Evolutionary conservation across 2,888 invertebrate genomes (phyloP), one percentile per base, ranked within the genome.

Genomic region (Oasisia sp.): DNA sequence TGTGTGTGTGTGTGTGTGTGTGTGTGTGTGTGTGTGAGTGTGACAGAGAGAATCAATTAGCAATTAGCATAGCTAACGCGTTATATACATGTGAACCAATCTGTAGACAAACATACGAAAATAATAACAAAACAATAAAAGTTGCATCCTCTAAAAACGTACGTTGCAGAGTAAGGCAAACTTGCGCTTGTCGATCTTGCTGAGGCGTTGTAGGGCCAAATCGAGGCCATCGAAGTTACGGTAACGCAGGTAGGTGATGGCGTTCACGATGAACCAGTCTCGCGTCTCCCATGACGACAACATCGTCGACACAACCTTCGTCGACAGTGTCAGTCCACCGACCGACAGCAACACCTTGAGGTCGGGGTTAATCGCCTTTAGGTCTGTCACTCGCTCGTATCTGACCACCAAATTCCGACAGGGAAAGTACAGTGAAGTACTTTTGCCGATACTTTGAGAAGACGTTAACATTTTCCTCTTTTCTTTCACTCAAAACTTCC

Each of bases 181-280:
- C 45, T 91, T 91, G 32, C 32, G 44, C 27, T 91, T 91, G 44
- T 91, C 91, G 32, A 3, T 32, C n/a, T 14, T 32, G 91, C 45
- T n/a, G 45, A 91, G 50, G 32, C 91, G 45, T 27, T 91, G 50
- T 14, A 91, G 50, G 8, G 44, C 32, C 12, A 91, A 14, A n/a
- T 91, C 91, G 3, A 91, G 50, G 5, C 91, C 91, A n/a, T 91
- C 91, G 32, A 91, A 44, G 50, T 91, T 91, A 44, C 44, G 91
- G 27, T 44, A 50, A 12, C 91, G 44, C 8, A 91, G 32, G 56
- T 91, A 91, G 19, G 91, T 91, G 56, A 91, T 91, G 44, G 91
- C 91, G 91, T 91, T 91, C 32, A 56, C 32, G n/a, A 91, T 45
- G 56, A 91, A 91, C 91, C 91, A 91, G 32, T 91, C 91, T 45